A percentile compares a stretch with the other conserved stretches of the same genome.
These are phyloP conservation scores for Psilopogon haemacephalus DNA, from an alignment of 2,113 vertebrate genomes.

Conservation along the genomic window DNA sequence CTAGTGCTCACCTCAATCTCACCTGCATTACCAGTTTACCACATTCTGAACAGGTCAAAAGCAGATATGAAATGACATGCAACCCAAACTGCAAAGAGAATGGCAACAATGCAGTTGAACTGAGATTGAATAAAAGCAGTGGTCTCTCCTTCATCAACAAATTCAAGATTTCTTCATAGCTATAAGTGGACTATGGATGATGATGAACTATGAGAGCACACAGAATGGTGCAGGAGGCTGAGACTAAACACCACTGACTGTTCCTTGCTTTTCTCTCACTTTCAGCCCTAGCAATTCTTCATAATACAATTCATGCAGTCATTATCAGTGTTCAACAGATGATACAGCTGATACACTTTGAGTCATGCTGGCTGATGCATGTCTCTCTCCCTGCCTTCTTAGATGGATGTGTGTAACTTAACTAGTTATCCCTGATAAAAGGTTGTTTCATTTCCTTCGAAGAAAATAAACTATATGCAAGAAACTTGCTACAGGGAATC, in stretches of 20 bases:
- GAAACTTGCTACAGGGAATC: background rate
- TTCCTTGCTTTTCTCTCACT: background rate
- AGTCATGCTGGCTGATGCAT: too few relatives aligned
- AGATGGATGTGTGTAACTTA: too few relatives aligned
- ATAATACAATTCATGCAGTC: background rate
- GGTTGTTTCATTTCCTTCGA: background rate
- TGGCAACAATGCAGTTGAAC: background rate
- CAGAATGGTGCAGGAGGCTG: rapidly evolving
- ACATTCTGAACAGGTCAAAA: background rate
- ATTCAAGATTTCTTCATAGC: background rate
- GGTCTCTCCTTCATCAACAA: background rate
- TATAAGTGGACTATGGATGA: background rate
- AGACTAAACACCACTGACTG: background rate
- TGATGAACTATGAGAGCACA: background rate
- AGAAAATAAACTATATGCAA: background rate
- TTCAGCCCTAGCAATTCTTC: background rate
- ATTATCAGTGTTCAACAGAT: background rate
- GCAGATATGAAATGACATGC: background rate
- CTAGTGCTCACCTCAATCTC: background rate
- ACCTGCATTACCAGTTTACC: background rate
- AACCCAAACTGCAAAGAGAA: background rate
- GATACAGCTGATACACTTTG: too few relatives aligned
- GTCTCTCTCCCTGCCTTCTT: too few relatives aligned
- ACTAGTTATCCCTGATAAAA: background rate
- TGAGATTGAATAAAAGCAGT: background rate